These are phyloP conservation scores for Poecilia wingei DNA, from an alignment of 2,797 vertebrate species.

Conservation along the genomic window DNA sequence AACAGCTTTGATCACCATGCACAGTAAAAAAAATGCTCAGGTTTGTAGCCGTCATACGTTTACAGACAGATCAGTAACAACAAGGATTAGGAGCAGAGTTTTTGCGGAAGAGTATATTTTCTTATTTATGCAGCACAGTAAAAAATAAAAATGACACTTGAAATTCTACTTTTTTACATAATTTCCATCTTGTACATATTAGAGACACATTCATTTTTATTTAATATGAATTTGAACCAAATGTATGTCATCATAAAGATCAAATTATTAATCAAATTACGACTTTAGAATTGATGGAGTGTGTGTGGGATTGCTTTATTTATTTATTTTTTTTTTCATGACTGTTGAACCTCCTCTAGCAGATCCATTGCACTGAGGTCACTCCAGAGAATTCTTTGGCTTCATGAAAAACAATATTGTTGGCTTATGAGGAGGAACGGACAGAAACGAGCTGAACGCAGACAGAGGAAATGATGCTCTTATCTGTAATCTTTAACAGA, in stretches of 20 bases:
- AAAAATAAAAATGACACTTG: not conserved
- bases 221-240: not conserved
- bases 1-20: not conserved
- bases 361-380: constrained; percentile 8
- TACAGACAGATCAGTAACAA: not conserved
- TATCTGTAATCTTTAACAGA: constrained; percentile 48
- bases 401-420: constrained; percentile 31
- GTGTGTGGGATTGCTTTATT: too few species aligned
- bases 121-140: not conserved
- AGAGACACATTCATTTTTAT: not conserved
- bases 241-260: not conserved
- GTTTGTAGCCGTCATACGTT: not conserved
- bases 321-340: not conserved
- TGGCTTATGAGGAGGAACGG: constrained; percentile 31
- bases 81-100: not conserved
- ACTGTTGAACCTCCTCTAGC: not conserved
- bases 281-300: too few species aligned
- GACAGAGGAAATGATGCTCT: constrained; percentile 45
- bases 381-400: constrained; percentile 10
- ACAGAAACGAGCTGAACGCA: constrained; percentile 25
- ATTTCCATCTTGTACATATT: not conserved
- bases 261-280: not conserved
- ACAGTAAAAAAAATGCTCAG: not conserved
- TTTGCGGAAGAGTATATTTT: not conserved
- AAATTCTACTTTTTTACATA: not conserved